phyloP scores from a whole-genome alignment of 2,888 invertebrate genomes.

The Scotopteryx bipunctaria region DNA sequence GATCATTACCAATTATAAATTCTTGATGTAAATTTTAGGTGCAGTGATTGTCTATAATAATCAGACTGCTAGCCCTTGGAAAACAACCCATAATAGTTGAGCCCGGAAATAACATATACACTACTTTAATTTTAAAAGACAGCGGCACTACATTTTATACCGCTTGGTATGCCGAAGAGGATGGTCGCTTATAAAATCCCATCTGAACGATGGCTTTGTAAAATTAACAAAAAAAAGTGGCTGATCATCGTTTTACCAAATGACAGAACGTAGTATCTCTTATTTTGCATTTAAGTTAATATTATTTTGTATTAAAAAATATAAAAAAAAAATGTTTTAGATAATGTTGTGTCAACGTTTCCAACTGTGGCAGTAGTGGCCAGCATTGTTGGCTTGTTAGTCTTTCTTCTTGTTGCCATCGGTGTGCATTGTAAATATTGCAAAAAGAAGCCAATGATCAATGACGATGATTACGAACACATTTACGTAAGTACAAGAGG shows the following conservation, averaged over 20 bases:
- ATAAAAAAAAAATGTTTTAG: too few species aligned
- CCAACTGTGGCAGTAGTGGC: background rate
- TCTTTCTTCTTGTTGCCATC: background rate
- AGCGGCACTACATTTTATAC: background rate
- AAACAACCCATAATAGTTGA: background rate
- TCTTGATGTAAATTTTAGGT: too few species aligned
- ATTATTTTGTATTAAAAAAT: too few species aligned
- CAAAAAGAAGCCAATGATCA: background rate
- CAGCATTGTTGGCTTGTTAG: background rate
- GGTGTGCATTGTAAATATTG: slow-evolving; percentile 1
- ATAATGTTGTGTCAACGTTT: background rate
- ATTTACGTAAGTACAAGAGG: slow-evolving; percentile 6
- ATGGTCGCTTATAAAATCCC: too few species aligned
- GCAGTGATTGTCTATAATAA: background rate
- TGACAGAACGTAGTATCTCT: too few species aligned
- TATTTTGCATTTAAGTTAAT: too few species aligned
- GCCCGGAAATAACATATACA: background rate
- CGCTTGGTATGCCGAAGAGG: background rate
- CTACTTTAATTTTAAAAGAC: background rate
- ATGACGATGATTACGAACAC: slow-evolving; percentile 1
- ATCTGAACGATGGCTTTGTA: too few species aligned
- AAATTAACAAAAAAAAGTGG: slow-evolving; percentile 1
- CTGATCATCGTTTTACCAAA: too few species aligned
- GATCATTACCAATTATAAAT: too few species aligned
- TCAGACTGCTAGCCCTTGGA: too few species aligned